Conservation (phyloP, 2,113 vertebrate genomes). For the Pogonocichla stellata region DNA sequence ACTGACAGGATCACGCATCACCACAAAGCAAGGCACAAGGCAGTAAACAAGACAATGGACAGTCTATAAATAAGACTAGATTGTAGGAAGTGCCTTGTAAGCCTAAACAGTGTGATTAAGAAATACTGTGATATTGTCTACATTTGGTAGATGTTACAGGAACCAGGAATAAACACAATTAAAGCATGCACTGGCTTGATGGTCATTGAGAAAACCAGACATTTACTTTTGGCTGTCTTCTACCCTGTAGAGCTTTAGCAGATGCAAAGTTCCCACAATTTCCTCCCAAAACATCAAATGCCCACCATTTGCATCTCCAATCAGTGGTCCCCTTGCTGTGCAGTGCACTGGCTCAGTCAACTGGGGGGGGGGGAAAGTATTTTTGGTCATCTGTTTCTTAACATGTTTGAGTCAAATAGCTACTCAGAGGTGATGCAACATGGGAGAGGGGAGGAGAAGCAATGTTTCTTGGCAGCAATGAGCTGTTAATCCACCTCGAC, state of each 20-base stretch:
- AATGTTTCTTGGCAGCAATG: neutral
- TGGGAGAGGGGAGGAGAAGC: rapidly evolving
- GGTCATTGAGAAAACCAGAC: neutral
- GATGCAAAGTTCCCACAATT: neutral
- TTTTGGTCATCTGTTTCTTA: neutral
- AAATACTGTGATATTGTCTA: neutral
- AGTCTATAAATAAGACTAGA: neutral
- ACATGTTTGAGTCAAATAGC: neutral
- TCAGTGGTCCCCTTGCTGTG: rapidly evolving
- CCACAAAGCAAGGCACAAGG: neutral
- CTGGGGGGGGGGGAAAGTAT: no score
- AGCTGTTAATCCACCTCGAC: neutral
- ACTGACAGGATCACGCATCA: neutral
- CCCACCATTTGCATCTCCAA: neutral
- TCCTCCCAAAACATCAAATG: rapidly evolving
- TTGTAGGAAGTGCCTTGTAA: slow-evolving; percentile 6
- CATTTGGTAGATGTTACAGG: neutral
- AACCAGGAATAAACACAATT: neutral
- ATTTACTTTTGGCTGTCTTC: neutral
- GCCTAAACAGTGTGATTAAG: neutral
- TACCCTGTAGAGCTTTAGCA: rapidly evolving
- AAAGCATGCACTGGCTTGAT: neutral
- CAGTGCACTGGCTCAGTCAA: neutral
- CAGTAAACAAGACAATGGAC: neutral
- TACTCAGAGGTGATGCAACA: neutral